Percentiles rank a stretch among this genome's conserved stretches.
phyloP scores from a whole-genome alignment of 2,888 invertebrate species.

The Caenorhabditis becei region DNA sequence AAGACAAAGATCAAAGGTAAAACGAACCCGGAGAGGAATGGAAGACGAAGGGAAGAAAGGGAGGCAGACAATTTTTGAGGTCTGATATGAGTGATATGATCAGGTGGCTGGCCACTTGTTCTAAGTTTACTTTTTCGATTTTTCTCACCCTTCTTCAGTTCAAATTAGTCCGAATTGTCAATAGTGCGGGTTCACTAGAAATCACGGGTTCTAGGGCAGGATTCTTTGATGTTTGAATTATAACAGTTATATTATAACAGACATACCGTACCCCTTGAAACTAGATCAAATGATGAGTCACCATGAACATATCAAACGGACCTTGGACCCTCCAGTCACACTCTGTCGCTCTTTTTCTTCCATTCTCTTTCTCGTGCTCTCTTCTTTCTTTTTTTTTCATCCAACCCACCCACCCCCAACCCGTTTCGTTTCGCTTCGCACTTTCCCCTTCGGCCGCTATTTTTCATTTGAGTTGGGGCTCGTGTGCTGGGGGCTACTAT shows the following conservation, averaged over 20 bases:
- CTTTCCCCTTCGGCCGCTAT: conserved; percentile 22
- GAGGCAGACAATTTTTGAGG: not conserved
- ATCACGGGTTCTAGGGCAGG: not conserved
- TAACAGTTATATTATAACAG: too few relatives aligned
- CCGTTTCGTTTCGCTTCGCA: conserved; percentile 36
- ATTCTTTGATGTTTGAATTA: not conserved
- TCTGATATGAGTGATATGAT: not conserved
- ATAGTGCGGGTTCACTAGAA: not conserved
- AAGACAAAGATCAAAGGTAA: not conserved
- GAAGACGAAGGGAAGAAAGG: not conserved
- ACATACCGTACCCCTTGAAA: too few relatives aligned
- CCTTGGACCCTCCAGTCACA: not conserved
- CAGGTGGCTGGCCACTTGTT: conserved; percentile 10
- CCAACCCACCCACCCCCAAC: conserved; percentile 3
- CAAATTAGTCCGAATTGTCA: conserved; percentile 25
- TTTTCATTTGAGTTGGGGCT: conserved; percentile 45
- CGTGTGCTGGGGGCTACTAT: not conserved
- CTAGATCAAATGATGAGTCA: too few relatives aligned
- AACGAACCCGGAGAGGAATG: too few relatives aligned
- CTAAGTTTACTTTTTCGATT: conserved; percentile 35
- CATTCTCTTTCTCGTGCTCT: conserved; percentile 1
- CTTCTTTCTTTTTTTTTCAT: not conserved
- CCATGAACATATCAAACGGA: too few relatives aligned
- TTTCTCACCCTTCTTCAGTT: conserved; percentile 33
- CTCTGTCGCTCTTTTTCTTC: conserved; percentile 8